Evolutionary conservation across 2,888 invertebrate species (phyloP).

Genomic region (Pristionchus fissidentatus): DNA sequence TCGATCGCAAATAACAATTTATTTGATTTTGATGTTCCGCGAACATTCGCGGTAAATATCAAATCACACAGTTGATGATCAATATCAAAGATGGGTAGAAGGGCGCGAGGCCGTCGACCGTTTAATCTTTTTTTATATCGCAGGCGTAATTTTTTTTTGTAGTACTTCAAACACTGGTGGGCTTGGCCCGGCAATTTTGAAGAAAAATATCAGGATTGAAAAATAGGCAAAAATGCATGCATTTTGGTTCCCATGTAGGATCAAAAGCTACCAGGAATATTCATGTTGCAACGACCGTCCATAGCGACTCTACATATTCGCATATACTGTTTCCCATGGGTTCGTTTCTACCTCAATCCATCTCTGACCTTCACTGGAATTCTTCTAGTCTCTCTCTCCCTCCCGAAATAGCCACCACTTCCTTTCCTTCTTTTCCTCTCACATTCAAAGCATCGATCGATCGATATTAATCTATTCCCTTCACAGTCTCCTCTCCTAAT

Average conservation of each 20-base stretch:
- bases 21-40: not conserved
- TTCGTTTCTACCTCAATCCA: not conserved
- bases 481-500: slow-evolving; percentile 1
- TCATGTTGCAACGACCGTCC: not conserved
- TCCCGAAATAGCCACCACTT: not conserved
- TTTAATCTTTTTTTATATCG: too few relatives aligned
- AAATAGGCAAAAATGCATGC: too few relatives aligned
- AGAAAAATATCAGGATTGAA: too few relatives aligned
- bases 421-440: too few relatives aligned
- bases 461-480: not conserved
- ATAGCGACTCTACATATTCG: not conserved
- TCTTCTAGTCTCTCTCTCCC: not conserved
- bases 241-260: too few relatives aligned
- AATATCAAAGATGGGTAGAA: not conserved
- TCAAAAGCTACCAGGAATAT: too few relatives aligned
- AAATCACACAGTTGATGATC: not conserved
- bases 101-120: too few relatives aligned
- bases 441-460: not conserved
- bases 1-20: not conserved
- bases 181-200: too few relatives aligned
- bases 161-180: too few relatives aligned
- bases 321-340: not conserved
- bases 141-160: too few relatives aligned
- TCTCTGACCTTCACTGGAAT: slow-evolving; percentile 17
- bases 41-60: not conserved